Base-by-base conservation (phyloP, 2,113 vertebrate genomes). In the Ardeotis arabs region DNA sequence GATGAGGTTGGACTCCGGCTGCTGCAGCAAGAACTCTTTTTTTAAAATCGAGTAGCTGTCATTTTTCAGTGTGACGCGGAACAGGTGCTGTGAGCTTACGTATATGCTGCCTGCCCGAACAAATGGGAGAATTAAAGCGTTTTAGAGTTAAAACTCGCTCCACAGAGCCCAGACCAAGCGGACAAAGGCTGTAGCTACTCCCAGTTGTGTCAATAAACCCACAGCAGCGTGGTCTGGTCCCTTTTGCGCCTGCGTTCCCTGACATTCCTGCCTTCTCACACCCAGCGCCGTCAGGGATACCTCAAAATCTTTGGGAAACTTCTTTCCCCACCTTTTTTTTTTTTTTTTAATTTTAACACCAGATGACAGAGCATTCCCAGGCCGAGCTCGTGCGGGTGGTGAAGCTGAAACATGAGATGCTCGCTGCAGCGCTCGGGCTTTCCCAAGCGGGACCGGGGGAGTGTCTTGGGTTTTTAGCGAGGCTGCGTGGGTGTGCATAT, bases 401-500 rank as follows among this genome's bases (percentile, higher is more conserved):
- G 79, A 18, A 77, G 64, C 91, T 89, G 94, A 90, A 93, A 93
- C 10, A 11, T 0, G 79, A 97, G 90, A 35, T 49, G 72, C 86
- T 81, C 28, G 1, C 85, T 67, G 90, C 86, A 33, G 55, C 2
- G 56, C 73, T 87, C 74, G 56, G 70, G 15, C 86, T 90, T 95
- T 90, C 86, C 94, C 89, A 45, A 17, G 92, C 25, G 91, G 80
- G 93, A 21, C 68, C 18, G 74, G 94, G 89, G 95, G 95, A 97
- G 93, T 87, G 89, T 59, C 95, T 87, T 90, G 91, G 93, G 89
- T 84, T 76, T 77, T 93, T 33, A 88, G 90, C 14, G 9, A n/a
- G 92, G 80, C 94, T 94, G 95, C 90, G 88, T 95, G 95, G 95
- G 95, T 92, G 95, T 95, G 96, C 93, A 93, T 86, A 95, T 95